Evolutionary conservation across 2,113 vertebrate species (phyloP), one percentile per base, ranked within the genome.

Genomic region (Loxodonta africana): DNA sequence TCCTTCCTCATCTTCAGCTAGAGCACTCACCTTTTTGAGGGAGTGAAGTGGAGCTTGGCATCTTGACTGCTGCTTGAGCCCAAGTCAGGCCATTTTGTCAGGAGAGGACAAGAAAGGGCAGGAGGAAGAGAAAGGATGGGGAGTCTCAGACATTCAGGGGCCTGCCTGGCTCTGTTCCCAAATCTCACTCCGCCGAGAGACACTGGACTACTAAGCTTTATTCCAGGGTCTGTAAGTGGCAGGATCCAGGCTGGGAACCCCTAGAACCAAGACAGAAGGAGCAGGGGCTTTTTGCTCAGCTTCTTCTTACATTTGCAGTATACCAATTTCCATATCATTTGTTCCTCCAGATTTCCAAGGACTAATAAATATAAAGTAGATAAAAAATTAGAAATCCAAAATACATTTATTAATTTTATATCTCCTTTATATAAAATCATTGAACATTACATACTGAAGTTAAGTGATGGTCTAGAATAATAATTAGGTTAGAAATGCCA

Each of bases 331-430:
- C 25, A 8, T 78, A 37, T 57, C 33, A 17, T 48, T 85, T 37
- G 11, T 41, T 86, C 60, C 26, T 73, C 33, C 77, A 33, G 60
- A 94, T 73, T 76, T 87, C 46, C 71, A 76, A 92, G 23, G 37
- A 30, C 46, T 77, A 37, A 86, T 48, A 71, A 48, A 81, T 4
- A 20, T n/a, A 76, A 65, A 76, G 12, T 41, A 41, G 63, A 88
- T 73, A 51, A 83, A 78, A 97, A 93, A 33, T 51, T 46, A 41
- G 60, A 18, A n/a, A 44, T 84, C 30, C 21, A 91, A 92, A 88
- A 28, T 26, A 2, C 44, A 57, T 2, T 88, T 57, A 94, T 88
- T 82, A 91, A 84, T 88, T 73, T 67, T 81, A 73, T 15, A 60
- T n/a, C 30, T 1, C 83, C 30, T 76, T 81, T 26, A 17, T 63